phyloP scores from a whole-genome alignment of 2,797 vertebrate species.

The Petrocephalus sullivani region DNA sequence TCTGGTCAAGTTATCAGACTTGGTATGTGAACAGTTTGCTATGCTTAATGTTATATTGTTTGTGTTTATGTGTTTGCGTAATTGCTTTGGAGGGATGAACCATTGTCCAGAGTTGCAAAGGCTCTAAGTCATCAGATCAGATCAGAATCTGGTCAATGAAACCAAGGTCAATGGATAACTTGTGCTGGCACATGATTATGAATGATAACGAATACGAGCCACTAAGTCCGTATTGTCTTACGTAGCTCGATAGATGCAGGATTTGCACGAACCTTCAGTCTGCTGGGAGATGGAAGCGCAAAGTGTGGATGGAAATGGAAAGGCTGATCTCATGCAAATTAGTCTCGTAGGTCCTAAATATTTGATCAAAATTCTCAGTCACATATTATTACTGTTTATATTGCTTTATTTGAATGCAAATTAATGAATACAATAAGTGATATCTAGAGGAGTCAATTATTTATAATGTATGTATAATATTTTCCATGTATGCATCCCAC shows the following conservation, averaged over 20 bases:
- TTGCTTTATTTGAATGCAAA: background rate
- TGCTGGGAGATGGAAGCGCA: background rate
- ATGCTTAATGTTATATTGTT: background rate
- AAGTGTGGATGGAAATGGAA: no score
- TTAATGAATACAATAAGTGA: background rate
- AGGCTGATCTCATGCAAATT: background rate
- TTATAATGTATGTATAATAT: background rate
- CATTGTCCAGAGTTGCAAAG: background rate
- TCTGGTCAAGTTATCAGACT: background rate
- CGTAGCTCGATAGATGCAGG: background rate
- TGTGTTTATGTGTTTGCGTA: background rate
- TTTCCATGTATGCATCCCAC: background rate
- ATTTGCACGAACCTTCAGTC: background rate
- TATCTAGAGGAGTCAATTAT: background rate
- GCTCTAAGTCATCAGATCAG: background rate
- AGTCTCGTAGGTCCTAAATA: background rate
- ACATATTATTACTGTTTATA: background rate
- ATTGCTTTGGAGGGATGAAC: background rate
- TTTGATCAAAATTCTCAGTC: background rate
- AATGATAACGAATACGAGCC: background rate
- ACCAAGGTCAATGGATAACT: background rate
- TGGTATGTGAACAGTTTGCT: constrained; percentile 7
- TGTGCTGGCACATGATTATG: background rate
- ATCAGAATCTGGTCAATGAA: background rate
- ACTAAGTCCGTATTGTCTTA: background rate